phyloP scores from a whole-genome alignment of 2,888 invertebrate species.

The Bursaphelenchus okinawaensis region DNA sequence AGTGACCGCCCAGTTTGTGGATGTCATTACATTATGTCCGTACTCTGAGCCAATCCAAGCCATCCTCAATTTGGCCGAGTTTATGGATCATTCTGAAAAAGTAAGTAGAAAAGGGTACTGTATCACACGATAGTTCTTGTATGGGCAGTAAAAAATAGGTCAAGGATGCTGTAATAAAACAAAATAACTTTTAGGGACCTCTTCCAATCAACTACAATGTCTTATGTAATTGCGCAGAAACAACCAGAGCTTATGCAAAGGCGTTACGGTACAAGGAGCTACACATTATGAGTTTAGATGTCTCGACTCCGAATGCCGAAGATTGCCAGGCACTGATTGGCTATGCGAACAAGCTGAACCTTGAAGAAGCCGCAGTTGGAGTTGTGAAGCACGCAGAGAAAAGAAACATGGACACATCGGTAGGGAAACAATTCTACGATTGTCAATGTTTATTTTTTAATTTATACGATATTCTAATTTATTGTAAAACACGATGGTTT shows the following conservation, averaged over 20 bases:
- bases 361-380: conserved; percentile 94
- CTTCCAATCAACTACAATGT: conserved; percentile 80
- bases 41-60: conserved; percentile 50
- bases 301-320: conserved; percentile 22
- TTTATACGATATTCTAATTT: neutral
- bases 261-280: conserved; percentile 72
- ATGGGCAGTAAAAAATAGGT: conserved; percentile 1
- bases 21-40: conserved; percentile 73
- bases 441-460: neutral
- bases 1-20: conserved; percentile 73
- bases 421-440: conserved; percentile 6
- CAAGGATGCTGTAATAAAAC: too few species aligned
- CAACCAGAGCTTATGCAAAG: conserved; percentile 78
- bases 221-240: conserved; percentile 87
- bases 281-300: conserved; percentile 30
- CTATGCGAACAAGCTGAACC: conserved; percentile 87
- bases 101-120: conserved; percentile 35
- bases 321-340: conserved; percentile 60
- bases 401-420: conserved; percentile 31
- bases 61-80: conserved; percentile 85
- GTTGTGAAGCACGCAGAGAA: conserved; percentile 71
- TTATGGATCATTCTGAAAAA: conserved; percentile 97
- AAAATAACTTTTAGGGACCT: conserved; percentile 67
- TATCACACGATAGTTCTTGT: neutral
- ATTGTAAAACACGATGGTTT: conserved; percentile 39